Conservation (phyloP, 2,797 vertebrate genomes). For the Phoebastria nigripes region DNA sequence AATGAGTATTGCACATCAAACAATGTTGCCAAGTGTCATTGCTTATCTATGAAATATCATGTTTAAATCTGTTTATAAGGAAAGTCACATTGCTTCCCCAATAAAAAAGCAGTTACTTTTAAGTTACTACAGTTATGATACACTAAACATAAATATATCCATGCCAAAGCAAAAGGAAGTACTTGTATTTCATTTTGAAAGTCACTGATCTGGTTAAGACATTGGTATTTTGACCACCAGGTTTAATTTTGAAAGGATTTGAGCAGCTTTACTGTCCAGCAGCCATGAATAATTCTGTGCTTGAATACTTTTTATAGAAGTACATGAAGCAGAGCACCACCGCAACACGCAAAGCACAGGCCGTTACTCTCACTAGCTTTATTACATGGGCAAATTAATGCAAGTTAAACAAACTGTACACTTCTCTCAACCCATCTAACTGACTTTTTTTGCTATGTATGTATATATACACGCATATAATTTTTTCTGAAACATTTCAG, state of each 20-base stretch:
- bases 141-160: neutral
- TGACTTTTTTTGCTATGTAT: neutral
- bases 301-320: neutral
- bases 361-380: neutral
- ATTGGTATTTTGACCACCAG: neutral
- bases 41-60: neutral
- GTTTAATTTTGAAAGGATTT: slow-evolving; percentile 46
- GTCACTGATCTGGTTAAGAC: slow-evolving; percentile 2
- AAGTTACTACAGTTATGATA: neutral
- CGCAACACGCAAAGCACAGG: neutral
- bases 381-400: neutral
- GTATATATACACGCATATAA: rapidly evolving
- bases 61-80: neutral
- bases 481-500: neutral
- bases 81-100: neutral
- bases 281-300: slow-evolving; percentile 6
- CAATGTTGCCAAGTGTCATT: neutral
- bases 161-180: neutral
- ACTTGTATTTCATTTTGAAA: neutral
- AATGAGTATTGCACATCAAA: neutral
- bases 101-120: neutral
- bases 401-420: neutral
- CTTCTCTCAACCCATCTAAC: neutral
- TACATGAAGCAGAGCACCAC: neutral
- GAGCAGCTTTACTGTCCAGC: slow-evolving; percentile 13